Evolutionary conservation across 1,140 invertebrate species (phyloP).

Genomic region (Meloidogyne exigua): DNA sequence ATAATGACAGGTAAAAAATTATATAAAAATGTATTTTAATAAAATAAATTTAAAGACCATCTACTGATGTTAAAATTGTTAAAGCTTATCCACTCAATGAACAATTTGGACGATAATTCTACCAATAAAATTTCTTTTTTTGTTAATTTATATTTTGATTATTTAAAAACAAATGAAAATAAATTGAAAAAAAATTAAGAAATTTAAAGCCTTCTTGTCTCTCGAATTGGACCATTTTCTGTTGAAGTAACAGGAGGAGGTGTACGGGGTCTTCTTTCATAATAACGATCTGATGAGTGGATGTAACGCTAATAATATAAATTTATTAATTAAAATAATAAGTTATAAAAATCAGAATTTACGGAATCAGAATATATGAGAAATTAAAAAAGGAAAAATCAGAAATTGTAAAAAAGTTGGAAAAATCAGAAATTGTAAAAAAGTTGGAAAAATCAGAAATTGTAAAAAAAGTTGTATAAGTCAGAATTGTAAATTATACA

Average conservation of each 20-base stretch:
- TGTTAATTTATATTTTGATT: not conserved
- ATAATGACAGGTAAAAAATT: conserved; percentile 16
- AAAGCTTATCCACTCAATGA: conserved; percentile 27
- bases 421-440: not conserved
- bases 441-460: not conserved
- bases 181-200: not conserved
- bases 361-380: not conserved
- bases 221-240: not conserved
- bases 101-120: conserved; percentile 6
- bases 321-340: not conserved
- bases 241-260: not conserved
- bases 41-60: not conserved
- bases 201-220: not conserved
- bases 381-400: not conserved
- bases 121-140: not conserved
- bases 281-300: not conserved
- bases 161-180: not conserved
- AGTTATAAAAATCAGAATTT: not conserved
- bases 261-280: not conserved
- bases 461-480: too few relatives aligned
- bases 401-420: not conserved
- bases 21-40: conserved; percentile 1
- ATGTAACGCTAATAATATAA: not conserved
- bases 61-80: conserved; percentile 23
- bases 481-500: too few relatives aligned